Percentiles rank a stretch among this genome's conserved stretches.
Evolutionary conservation across 2,888 invertebrate genomes (phyloP).

Genomic region (Ephialtes manifestator): DNA sequence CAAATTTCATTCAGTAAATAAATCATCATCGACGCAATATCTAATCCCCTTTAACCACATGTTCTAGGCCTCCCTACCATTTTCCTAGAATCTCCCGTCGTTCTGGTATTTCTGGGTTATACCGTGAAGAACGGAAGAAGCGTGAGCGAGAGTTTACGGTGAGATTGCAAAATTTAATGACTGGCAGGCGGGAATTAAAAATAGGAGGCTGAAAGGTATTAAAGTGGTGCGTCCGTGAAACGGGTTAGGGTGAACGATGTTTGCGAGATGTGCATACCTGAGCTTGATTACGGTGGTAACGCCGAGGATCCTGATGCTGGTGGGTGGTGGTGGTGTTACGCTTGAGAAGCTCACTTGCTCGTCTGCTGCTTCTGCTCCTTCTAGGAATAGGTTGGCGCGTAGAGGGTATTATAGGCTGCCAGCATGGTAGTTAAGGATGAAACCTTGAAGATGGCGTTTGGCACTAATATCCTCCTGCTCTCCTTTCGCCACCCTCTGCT

Average conservation of each 20-base stretch:
- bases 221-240: constrained; percentile 20
- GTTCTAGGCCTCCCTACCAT: neutral
- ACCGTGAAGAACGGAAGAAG: constrained; percentile 27
- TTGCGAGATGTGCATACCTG: constrained; percentile 55
- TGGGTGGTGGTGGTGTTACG: constrained; percentile 30
- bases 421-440: constrained; percentile 73
- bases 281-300: constrained; percentile 33
- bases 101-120: constrained; percentile 33
- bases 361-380: constrained; percentile 21
- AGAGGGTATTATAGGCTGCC: constrained; percentile 39
- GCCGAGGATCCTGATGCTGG: constrained; percentile 39
- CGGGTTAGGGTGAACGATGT: constrained; percentile 45
- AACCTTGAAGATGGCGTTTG: constrained; percentile 78
- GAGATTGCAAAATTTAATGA: constrained; percentile 66
- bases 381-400: constrained; percentile 14
- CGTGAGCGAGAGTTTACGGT: constrained; percentile 48
- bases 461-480: constrained; percentile 79
- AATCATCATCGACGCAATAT: constrained; percentile 1
- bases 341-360: constrained; percentile 59
- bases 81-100: neutral
- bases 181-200: constrained; percentile 44
- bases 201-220: constrained; percentile 32
- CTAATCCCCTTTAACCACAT: neutral
- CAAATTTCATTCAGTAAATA: neutral
- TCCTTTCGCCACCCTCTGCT: constrained; percentile 44